A percentile compares a stretch with the other conserved stretches of the same genome.
phyloP scores from a whole-genome alignment of 2,797 vertebrate species.

The Hephaestus fuliginosus region DNA sequence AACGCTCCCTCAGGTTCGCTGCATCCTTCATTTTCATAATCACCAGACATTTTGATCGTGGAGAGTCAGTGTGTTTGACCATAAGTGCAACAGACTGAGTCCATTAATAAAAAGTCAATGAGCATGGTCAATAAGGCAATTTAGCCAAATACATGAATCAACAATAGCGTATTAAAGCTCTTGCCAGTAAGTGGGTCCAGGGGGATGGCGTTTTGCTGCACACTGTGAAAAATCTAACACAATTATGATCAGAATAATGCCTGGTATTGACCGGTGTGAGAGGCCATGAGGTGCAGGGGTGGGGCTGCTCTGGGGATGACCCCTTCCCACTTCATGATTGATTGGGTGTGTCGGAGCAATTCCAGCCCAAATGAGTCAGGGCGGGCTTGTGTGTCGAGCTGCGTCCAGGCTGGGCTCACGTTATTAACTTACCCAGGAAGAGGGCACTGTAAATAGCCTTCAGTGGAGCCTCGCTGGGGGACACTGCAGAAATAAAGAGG shows the following conservation, averaged over 20 bases:
- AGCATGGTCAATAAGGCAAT: constrained; percentile 72
- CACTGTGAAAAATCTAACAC: constrained; percentile 69
- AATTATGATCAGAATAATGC: constrained; percentile 81
- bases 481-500: constrained; percentile 76
- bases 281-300: constrained; percentile 65
- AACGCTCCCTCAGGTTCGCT: constrained; percentile 2
- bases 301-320: constrained; percentile 77
- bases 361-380: constrained; percentile 79
- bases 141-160: constrained; percentile 71
- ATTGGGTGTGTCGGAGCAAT: constrained; percentile 83
- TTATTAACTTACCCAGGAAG: constrained; percentile 86
- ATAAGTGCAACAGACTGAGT: constrained; percentile 68
- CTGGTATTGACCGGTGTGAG: constrained; percentile 69
- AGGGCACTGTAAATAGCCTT: constrained; percentile 80
- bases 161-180: constrained; percentile 67
- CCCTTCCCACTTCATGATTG: constrained; percentile 79
- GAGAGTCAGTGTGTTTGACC: constrained; percentile 50
- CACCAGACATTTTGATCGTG: constrained; percentile 47
- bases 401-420: constrained; percentile 65
- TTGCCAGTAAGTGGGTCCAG: constrained; percentile 72
- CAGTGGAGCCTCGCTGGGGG: constrained; percentile 78
- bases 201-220: constrained; percentile 57
- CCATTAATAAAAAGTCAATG: constrained; percentile 77
- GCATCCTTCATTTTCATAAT: constrained; percentile 59
- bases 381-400: constrained; percentile 66